Evolutionary conservation across 2,113 vertebrate species (phyloP).

Genomic region (Phainopepla nitens): DNA sequence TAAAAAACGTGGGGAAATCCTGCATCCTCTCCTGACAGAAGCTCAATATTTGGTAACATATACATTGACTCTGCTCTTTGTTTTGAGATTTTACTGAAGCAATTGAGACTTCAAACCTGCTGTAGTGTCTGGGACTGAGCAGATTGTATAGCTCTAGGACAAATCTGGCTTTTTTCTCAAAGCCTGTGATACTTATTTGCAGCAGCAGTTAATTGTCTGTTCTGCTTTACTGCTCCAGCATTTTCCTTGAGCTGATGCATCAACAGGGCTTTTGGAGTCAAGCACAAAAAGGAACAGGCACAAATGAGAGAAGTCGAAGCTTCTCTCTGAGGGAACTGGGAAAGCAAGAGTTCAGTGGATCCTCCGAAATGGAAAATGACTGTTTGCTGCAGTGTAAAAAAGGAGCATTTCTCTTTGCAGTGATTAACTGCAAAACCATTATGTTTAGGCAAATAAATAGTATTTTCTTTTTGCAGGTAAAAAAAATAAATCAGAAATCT

Average conservation of each 20-base stretch:
- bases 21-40: background rate
- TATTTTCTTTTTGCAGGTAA: background rate
- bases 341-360: background rate
- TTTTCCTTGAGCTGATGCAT: background rate
- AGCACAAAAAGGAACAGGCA: background rate
- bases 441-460: background rate
- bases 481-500: background rate
- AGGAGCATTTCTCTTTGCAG: background rate
- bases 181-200: background rate
- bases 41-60: background rate
- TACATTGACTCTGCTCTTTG: background rate
- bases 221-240: background rate
- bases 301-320: background rate
- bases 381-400: background rate
- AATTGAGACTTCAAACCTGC: background rate
- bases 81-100: background rate
- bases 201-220: background rate
- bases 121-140: background rate
- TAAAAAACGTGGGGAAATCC: background rate
- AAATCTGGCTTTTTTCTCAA: background rate
- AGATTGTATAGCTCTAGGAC: background rate
- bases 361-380: background rate
- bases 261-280: background rate
- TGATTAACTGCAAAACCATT: background rate
- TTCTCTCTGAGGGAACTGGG: background rate